Percentiles rank a stretch among this genome's conserved stretches.
Evolutionary conservation across 2,113 vertebrate genomes (phyloP).

Genomic region (Emydocephalus ijimae): DNA sequence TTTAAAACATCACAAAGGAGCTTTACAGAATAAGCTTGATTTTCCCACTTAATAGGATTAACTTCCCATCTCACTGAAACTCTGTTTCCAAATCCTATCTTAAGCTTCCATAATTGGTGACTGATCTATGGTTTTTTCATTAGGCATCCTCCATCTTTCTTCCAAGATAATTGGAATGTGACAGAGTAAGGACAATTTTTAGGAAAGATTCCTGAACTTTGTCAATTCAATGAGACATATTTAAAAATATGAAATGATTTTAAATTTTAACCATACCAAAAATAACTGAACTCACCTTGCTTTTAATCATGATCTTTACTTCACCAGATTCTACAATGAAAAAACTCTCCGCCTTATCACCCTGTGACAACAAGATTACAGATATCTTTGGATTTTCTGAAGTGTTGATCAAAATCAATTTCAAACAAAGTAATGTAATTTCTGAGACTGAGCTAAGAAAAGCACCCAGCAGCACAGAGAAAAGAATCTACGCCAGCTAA

Average conservation of each 20-base stretch:
- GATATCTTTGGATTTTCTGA: background rate
- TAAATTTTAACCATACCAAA: background rate
- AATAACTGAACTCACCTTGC: constrained; percentile 71
- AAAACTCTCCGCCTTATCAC: constrained; percentile 93
- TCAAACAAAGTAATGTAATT: constrained; percentile 6
- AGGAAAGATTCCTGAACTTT: background rate
- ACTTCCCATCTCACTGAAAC: background rate
- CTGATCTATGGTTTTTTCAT: background rate
- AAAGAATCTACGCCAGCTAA: background rate
- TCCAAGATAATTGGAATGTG: background rate
- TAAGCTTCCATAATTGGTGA: background rate
- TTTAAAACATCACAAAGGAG: background rate
- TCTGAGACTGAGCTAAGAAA: background rate
- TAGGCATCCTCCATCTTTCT: background rate
- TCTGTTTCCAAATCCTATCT: background rate
- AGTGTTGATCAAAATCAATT: constrained; percentile 4
- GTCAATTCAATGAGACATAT: background rate
- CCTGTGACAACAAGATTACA: constrained; percentile 70
- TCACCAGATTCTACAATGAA: constrained; percentile 94
- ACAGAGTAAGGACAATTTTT: background rate
- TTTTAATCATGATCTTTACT: constrained; percentile 90
- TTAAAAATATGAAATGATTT: background rate
- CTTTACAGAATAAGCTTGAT: background rate
- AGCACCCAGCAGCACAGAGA: background rate
- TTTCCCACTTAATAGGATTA: background rate